These are phyloP conservation scores for Camponotus floridanus DNA, from an alignment of 1,140 invertebrate genomes.

Conservation along the genomic window DNA sequence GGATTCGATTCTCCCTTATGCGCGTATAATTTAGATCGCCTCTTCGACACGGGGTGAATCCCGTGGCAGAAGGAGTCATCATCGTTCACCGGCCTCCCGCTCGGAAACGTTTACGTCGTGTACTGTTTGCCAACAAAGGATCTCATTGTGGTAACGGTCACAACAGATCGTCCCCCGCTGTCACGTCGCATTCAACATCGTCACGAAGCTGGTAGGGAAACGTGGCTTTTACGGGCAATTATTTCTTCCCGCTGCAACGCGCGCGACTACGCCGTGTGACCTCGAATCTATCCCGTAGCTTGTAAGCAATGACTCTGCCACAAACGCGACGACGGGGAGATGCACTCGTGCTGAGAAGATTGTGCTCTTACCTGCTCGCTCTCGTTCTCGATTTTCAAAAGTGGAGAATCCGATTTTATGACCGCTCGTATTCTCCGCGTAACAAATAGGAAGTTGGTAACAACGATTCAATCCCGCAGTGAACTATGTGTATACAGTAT, in stretches of 20 bases:
- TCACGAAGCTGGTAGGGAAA: conserved; percentile 70
- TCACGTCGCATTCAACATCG: conserved; percentile 67
- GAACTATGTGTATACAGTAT: neutral
- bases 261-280: neutral
- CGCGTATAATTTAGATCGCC: conserved; percentile 31
- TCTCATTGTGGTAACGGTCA: conserved; percentile 78
- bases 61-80: conserved; percentile 74
- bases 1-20: conserved; percentile 63
- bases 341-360: conserved; percentile 53
- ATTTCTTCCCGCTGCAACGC: conserved; percentile 68
- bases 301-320: conserved; percentile 51
- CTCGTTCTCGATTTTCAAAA: conserved; percentile 29
- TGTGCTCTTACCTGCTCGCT: conserved; percentile 55
- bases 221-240: conserved; percentile 78
- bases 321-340: conserved; percentile 55
- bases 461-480: neutral
- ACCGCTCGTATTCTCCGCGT: neutral
- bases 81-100: conserved; percentile 61
- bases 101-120: conserved; percentile 70
- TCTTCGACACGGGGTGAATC: conserved; percentile 54
- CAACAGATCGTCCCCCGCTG: conserved; percentile 79
- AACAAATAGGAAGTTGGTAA: conserved; percentile 7
- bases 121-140: conserved; percentile 71
- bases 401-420: conserved; percentile 18
- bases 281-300: conserved; percentile 39